These are phyloP conservation scores for Molanna angustata DNA, from an alignment of 2,888 invertebrate species.

Conservation along the genomic window DNA sequence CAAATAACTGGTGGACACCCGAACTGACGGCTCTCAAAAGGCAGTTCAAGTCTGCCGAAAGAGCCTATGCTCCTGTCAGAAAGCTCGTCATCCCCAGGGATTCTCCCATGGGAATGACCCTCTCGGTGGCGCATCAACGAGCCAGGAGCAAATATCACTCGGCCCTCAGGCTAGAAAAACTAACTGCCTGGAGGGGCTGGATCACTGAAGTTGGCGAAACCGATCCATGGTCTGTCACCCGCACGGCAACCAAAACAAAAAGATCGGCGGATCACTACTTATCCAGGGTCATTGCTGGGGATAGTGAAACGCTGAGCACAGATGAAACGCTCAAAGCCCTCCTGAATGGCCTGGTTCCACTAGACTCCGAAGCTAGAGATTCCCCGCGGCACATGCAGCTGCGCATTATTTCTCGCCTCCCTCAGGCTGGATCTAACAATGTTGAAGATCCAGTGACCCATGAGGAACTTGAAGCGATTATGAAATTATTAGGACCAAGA, in stretches of 20 bases:
- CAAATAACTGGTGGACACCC: not conserved
- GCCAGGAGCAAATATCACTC: not conserved
- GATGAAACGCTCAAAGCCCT: not conserved
- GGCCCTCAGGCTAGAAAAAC: not conserved
- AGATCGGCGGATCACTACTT: no score
- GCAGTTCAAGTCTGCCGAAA: not conserved
- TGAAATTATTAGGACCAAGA: not conserved
- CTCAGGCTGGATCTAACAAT: not conserved
- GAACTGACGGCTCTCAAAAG: not conserved
- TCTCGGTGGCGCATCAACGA: not conserved
- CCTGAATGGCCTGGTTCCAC: slow-evolving; percentile 9
- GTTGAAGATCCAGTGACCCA: not conserved
- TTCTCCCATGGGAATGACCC: not conserved
- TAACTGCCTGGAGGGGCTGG: slow-evolving; percentile 4
- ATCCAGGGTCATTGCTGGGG: not conserved
- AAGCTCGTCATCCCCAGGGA: not conserved
- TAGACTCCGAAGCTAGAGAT: slow-evolving; percentile 4
- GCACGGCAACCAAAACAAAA: not conserved
- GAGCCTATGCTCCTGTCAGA: not conserved
- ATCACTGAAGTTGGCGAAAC: slow-evolving; percentile 4
- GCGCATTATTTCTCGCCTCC: not conserved
- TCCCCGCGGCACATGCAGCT: not conserved
- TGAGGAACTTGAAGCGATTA: not conserved
- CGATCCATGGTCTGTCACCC: slow-evolving; percentile 4
- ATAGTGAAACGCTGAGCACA: not conserved